Evolutionary conservation across 35 echinoderm and acorn worm species (phyloP), one percentile per base, ranked within the genome.

Genomic region (Lytechinus variegatus): DNA sequence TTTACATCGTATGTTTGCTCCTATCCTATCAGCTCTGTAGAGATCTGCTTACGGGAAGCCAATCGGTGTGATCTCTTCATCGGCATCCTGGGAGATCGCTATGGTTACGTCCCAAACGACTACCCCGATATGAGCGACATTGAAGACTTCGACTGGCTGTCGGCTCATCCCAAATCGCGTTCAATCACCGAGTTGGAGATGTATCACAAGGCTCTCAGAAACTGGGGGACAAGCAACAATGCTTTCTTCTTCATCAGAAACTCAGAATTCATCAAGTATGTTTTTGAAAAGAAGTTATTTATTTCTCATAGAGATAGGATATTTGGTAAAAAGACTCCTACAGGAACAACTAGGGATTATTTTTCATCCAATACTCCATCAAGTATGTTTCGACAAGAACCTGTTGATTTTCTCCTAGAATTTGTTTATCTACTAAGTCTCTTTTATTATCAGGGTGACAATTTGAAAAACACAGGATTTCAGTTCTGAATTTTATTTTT

Each of bases 111-210:
- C 28, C 98, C 98, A 52, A 95, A 96, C 53, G 86, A 53, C 54
- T 99, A 99, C 61, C 94, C 95, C 12, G 87, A 92, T 6, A 91
- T 95, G 24, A 53, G 61, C 16, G 95, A 95, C 33, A 87, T 54
- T 10, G 95, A 98, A 94, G 95, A 97, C 54, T 99, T 97, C 96
- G 95, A 97, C 86, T 99, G 98, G 98, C 92, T 99, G 11, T 52
- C 94, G 14, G 79, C 95, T 12, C 96, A 98, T 66, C 96, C 97
- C 9, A 27, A 54, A 27, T 95, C 94, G 56, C 94, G 98, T 33
- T 99, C 98, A 16, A 98, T 99, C 72, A 99, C 98, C 4, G 98
- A 99, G 95, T 94, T 99, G 14, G 98, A 99, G 93, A 96, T 99
- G 60, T 91, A 97, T 13, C 97, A 99, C 61, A 96, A 55, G 54